Percentiles rank a stretch among this genome's conserved stretches.
These are phyloP conservation scores for Pandion haliaetus DNA, from an alignment of 2,113 vertebrate genomes.

Conservation along the genomic window DNA sequence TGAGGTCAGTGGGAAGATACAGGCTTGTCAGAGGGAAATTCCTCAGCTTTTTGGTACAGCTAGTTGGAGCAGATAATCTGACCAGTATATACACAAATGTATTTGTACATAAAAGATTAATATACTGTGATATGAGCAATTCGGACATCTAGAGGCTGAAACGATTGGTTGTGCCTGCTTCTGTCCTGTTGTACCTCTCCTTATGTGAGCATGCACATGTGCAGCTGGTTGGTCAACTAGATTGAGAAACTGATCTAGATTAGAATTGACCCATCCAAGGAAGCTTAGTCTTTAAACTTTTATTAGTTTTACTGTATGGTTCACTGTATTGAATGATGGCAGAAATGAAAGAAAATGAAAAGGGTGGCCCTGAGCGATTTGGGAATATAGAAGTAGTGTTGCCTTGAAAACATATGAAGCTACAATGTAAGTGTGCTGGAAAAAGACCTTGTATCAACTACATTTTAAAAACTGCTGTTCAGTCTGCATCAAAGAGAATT, in stretches of 20 bases:
- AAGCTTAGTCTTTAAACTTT: background rate
- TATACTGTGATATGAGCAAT: background rate
- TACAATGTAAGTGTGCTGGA: background rate
- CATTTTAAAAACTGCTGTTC: background rate
- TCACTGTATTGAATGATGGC: background rate
- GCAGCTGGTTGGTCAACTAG: background rate
- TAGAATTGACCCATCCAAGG: background rate
- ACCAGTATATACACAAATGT: background rate
- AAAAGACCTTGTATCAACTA: background rate
- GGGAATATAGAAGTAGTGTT: background rate
- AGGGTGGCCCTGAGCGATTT: background rate
- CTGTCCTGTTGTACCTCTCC: background rate
- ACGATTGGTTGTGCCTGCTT: background rate
- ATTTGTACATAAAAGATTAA: background rate
- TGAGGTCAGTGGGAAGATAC: background rate
- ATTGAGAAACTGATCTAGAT: background rate
- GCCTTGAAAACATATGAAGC: background rate
- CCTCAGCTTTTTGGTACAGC: background rate
- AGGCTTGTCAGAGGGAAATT: background rate
- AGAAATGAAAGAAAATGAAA: background rate
- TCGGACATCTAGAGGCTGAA: background rate
- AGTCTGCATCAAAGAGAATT: background rate
- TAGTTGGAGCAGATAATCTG: background rate
- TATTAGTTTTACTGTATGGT: background rate
- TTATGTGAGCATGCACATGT: accelerated